Conservation (phyloP, 2,797 vertebrate genomes). For the Anguilla megastoma region DNA sequence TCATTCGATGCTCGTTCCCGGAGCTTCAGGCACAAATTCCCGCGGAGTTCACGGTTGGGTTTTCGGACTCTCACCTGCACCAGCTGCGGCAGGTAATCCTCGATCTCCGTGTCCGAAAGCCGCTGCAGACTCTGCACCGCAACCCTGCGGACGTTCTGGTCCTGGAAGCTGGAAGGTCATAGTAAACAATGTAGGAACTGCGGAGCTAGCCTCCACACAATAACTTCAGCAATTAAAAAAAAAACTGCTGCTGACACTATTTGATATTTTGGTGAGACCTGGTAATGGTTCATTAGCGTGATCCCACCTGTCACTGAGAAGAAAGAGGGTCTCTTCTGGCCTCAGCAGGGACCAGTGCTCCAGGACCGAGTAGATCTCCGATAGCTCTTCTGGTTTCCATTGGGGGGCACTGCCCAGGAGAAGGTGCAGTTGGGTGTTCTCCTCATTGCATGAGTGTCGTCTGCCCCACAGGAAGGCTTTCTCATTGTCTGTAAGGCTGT, state of each 20-base stretch:
- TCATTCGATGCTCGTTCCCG: background rate
- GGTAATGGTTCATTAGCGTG: constrained; percentile 28
- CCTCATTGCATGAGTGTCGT: constrained; percentile 63
- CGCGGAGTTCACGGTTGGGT: background rate
- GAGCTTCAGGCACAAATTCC: background rate
- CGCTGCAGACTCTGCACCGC: constrained; percentile 78
- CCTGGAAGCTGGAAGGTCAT: constrained; percentile 75
- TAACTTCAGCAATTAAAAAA: background rate
- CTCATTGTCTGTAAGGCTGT: constrained; percentile 79
- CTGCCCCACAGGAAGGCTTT: constrained; percentile 82
- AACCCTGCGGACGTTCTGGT: constrained; percentile 75
- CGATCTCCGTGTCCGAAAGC: constrained; percentile 76
- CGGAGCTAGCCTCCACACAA: constrained; percentile 18
- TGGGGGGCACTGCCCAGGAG: constrained; percentile 76
- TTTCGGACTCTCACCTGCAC: constrained; percentile 77
- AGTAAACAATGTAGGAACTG: background rate
- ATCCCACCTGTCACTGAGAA: constrained; percentile 70
- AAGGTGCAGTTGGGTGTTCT: constrained; percentile 77
- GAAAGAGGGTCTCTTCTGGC: constrained; percentile 76
- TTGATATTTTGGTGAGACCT: background rate
- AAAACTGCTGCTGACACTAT: constrained; percentile 45
- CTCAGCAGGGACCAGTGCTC: constrained; percentile 72
- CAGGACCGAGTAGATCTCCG: constrained; percentile 74
- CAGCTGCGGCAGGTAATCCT: constrained; percentile 82
- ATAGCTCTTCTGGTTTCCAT: constrained; percentile 71